Base-by-base conservation (phyloP, 2,113 vertebrate species). In the Erythrocebus patas region DNA sequence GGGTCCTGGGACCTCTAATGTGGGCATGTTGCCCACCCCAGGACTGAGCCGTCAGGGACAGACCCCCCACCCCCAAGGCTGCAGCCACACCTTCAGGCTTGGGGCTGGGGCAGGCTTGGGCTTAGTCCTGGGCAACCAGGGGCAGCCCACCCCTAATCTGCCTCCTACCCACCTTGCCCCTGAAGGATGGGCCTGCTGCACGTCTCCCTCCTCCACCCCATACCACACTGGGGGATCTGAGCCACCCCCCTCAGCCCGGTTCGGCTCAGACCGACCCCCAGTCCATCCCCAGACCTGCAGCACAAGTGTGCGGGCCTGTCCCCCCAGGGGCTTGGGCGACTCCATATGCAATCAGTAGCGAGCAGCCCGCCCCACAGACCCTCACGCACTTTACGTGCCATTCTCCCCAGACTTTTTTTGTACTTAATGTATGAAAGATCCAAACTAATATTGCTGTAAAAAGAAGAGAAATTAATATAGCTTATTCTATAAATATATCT, bases 401-500 rank as follows among this genome's bases (percentile, higher is more conserved):
- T 98, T 93, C 97, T 98, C 98, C 97, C 3, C 8, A 61, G 97
- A 98, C 98, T 92, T 96, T 97, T 98, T 98, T 99, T 99, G 98
- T 99, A 99, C 98, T 96, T 98, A 97, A 98, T 99, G 98, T 99
- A 98, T 95, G 97, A 98, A 99, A 99, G 98, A 98, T 97, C 98
- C 73, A 89, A 97, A 98, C 98, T 98, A 97, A 98, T 98, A 98
- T 95, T 97, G 95, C 98, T 99, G 99, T 98, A 99, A 98, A 99
- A 98, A 98, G 97, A 97, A 98, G 98, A 98, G 94, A 98, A 98
- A 98, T 99, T 96, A 98, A 99, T 99, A 99, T 98, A 98, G 97
- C 98, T 94, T 98, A 98, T 99, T 99, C 96, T 99, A 99, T 98
- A 99, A 98, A 99, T 98, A 98, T 87, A 92, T 98, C 98, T 99